Conservation (phyloP, 2,888 invertebrate species). For the Ariolimax columbianus region DNA sequence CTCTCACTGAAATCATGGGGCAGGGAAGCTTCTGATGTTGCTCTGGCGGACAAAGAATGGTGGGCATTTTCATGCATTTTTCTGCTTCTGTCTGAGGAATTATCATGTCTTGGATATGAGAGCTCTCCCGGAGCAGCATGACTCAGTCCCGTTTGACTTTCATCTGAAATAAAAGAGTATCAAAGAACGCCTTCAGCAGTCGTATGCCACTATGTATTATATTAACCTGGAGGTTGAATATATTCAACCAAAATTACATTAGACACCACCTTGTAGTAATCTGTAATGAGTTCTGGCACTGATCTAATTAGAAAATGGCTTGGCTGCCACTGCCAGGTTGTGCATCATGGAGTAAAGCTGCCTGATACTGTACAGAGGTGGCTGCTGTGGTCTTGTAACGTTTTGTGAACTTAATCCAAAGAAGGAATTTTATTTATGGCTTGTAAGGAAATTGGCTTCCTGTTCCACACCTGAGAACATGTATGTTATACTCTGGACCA, state of each 20-base stretch:
- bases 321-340: not conserved
- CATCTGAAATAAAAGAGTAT: constrained; percentile 24
- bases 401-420: not conserved
- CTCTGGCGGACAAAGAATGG: not conserved
- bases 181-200: constrained; percentile 19
- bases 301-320: not conserved
- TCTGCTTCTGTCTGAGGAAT: not conserved
- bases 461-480: constrained; percentile 27
- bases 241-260: not conserved
- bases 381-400: not conserved
- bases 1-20: constrained; percentile 3
- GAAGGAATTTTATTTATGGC: not conserved
- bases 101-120: constrained; percentile 1
- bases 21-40: not conserved
- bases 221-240: not conserved
- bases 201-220: not conserved
- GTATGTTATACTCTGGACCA: constrained; percentile 31
- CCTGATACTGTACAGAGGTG: not conserved
- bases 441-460: constrained; percentile 7
- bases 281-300: not conserved
- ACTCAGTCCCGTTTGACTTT: not conserved
- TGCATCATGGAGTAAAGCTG: not conserved
- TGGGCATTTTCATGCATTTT: not conserved
- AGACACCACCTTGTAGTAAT: not conserved
- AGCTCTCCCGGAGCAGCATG: not conserved